phyloP scores from a whole-genome alignment of 2,888 invertebrate species.

The Ryuthela nishihirai region DNA sequence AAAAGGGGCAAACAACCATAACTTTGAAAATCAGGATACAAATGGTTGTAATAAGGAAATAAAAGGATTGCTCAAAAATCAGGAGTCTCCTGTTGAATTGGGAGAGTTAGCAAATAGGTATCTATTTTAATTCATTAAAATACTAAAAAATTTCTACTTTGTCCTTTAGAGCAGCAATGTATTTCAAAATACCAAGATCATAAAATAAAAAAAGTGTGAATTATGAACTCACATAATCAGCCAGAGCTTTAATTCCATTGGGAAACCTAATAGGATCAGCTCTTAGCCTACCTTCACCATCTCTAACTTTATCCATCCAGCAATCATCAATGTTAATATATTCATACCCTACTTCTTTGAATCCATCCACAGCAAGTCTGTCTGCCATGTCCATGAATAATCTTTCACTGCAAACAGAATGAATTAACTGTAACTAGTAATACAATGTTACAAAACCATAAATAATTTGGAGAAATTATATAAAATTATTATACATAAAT shows the following conservation, averaged over 20 bases:
- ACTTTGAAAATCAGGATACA: no score
- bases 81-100: no score
- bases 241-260: constrained; percentile 52
- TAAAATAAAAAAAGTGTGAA: neutral
- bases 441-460: no score
- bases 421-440: no score
- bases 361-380: constrained; percentile 50
- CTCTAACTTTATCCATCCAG: constrained; percentile 51
- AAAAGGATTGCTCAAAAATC: no score
- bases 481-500: neutral
- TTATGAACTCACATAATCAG: constrained; percentile 53
- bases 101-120: no score
- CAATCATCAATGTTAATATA: constrained; percentile 54
- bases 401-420: constrained; percentile 47
- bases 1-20: no score
- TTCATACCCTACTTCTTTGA: constrained; percentile 52
- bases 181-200: neutral
- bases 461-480: no score
- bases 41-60: no score
- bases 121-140: no score
- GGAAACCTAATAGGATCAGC: constrained; percentile 52
- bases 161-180: no score
- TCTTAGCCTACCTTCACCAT: constrained; percentile 38
- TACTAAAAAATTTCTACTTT: no score
- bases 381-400: constrained; percentile 53